Conservation (phyloP, 2,888 invertebrate genomes). For the Drosophila colorata region DNA sequence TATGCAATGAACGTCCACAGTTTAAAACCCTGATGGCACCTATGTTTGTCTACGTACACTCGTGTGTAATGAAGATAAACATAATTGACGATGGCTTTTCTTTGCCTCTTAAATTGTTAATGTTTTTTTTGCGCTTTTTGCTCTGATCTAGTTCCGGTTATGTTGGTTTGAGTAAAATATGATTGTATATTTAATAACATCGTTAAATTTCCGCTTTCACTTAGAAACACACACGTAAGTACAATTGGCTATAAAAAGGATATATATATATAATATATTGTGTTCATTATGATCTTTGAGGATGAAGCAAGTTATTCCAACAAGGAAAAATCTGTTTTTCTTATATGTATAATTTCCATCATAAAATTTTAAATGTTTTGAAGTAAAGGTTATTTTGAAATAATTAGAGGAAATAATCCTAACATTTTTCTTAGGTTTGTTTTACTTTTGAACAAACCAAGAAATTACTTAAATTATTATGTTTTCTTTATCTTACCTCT, state of each 20-base stretch:
- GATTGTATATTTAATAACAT: slow-evolving; percentile 14
- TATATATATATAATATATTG: not conserved
- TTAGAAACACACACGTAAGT: not conserved
- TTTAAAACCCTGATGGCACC: slow-evolving; percentile 19
- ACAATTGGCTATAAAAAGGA: slow-evolving; percentile 2
- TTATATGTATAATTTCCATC: not conserved
- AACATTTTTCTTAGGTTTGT: not conserved
- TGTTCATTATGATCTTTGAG: not conserved
- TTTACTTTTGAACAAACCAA: not conserved
- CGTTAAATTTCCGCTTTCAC: slow-evolving; percentile 64
- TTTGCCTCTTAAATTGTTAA: slow-evolving; percentile 30
- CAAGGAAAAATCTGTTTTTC: too few relatives aligned
- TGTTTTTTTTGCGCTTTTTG: slow-evolving; percentile 23
- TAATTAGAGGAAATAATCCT: not conserved
- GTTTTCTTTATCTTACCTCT: slow-evolving; percentile 6
- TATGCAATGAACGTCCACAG: slow-evolving; percentile 48
- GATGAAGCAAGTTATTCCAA: not conserved
- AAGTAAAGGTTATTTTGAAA: not conserved
- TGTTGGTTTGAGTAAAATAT: slow-evolving; percentile 32
- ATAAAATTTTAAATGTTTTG: not conserved
- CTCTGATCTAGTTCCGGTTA: slow-evolving; percentile 67
- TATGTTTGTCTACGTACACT: slow-evolving; percentile 16
- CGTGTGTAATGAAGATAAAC: slow-evolving; percentile 10
- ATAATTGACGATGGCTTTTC: slow-evolving; percentile 39
- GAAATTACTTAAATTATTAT: not conserved